These are phyloP conservation scores for Daubentonia madagascariensis DNA, from an alignment of 2,113 vertebrate genomes.

Conservation along the genomic window DNA sequence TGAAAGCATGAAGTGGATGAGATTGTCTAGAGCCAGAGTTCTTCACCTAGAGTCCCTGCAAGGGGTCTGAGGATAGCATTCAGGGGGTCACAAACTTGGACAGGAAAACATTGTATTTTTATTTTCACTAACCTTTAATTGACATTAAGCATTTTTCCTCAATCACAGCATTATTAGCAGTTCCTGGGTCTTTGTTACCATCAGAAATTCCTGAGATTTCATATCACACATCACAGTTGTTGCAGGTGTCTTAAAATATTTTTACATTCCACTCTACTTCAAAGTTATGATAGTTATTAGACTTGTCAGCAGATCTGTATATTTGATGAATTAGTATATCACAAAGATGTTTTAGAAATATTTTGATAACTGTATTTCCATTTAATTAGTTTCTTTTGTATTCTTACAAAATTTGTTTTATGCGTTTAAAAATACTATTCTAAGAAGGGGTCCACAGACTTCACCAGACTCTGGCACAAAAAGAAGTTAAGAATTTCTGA, in stretches of 20 bases:
- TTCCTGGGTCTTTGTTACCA: neutral
- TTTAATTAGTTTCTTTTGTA: neutral
- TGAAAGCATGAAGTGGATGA: neutral
- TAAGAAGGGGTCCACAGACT: too few relatives aligned
- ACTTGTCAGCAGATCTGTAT: neutral
- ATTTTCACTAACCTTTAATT: neutral
- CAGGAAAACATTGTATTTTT: neutral
- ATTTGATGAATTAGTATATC: neutral
- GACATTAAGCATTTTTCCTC: neutral
- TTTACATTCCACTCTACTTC: neutral
- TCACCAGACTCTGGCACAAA: neutral
- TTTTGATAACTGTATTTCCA: neutral
- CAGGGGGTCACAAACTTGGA: neutral
- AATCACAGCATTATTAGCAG: neutral
- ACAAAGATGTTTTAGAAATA: neutral
- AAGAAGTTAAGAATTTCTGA: neutral
- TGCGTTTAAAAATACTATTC: neutral
- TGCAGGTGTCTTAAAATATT: neutral
- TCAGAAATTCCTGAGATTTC: neutral
- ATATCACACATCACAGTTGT: neutral
- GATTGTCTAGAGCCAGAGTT: neutral
- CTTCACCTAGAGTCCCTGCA: neutral
- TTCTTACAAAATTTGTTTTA: neutral
- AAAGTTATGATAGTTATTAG: neutral
- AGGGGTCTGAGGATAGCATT: too few relatives aligned